phyloP scores from a whole-genome alignment of 2,888 invertebrate genomes.

The Tenthredo amoena region DNA sequence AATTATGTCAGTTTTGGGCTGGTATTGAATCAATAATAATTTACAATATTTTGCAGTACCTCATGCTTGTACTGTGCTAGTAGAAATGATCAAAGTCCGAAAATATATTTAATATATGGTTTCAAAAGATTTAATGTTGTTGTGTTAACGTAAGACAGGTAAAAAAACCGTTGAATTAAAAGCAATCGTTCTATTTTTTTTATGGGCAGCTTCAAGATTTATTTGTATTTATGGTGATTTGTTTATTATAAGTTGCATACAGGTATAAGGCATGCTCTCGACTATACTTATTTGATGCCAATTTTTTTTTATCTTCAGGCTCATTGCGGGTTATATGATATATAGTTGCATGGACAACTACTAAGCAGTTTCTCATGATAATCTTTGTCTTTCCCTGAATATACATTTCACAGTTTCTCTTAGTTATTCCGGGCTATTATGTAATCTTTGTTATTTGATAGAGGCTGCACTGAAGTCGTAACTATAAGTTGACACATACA shows the following conservation, averaged over 20 bases:
- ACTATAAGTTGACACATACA: neutral
- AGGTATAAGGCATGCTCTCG: slow-evolving; percentile 48
- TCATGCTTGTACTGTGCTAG: neutral
- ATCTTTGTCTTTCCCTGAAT: slow-evolving; percentile 58
- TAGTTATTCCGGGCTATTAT: slow-evolving; percentile 72
- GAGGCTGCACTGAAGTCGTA: neutral
- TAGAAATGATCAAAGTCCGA: neutral
- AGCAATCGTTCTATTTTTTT: neutral
- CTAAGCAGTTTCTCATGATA: slow-evolving; percentile 58
- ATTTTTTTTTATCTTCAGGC: slow-evolving; percentile 40
- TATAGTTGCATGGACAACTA: slow-evolving; percentile 72
- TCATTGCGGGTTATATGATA: slow-evolving; percentile 41
- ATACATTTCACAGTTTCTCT: slow-evolving; percentile 76
- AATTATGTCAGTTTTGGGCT: neutral
- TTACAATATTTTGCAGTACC: neutral
- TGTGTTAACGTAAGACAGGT: neutral
- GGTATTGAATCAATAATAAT: neutral
- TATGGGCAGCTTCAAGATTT: slow-evolving; percentile 2
- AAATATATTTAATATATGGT: neutral
- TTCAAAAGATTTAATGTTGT: neutral
- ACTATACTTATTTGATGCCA: slow-evolving; percentile 14
- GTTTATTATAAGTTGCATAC: slow-evolving; percentile 47
- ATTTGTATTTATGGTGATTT: slow-evolving; percentile 28
- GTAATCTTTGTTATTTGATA: slow-evolving; percentile 58
- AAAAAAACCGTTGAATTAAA: neutral